phyloP scores from a whole-genome alignment of 2,888 invertebrate species.

The Hyposoter dolosus region DNA sequence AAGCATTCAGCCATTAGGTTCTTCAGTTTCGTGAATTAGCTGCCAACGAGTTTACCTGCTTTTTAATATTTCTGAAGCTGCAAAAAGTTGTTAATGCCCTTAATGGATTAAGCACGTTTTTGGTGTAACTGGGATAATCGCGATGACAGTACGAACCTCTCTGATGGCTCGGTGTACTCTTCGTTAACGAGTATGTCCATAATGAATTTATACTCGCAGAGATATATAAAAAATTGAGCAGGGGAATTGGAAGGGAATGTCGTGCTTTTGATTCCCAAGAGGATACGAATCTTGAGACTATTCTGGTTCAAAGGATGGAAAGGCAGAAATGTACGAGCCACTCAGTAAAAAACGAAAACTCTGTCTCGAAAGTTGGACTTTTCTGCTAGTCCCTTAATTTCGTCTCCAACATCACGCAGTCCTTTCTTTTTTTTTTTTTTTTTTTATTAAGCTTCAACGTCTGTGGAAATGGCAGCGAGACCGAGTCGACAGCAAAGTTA shows the following conservation, averaged over 20 bases:
- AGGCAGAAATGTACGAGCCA: slow-evolving; percentile 54
- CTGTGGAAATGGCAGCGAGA: neutral
- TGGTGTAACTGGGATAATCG: neutral
- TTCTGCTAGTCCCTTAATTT: neutral
- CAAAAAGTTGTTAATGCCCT: neutral
- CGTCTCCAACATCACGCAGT: slow-evolving; percentile 30
- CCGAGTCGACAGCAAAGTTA: neutral
- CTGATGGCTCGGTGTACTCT: slow-evolving; percentile 3
- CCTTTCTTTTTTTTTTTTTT: slow-evolving; percentile 8
- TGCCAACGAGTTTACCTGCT: too few species aligned
- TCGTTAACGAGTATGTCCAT: slow-evolving; percentile 55
- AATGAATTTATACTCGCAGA: slow-evolving; percentile 26
- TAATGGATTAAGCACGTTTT: neutral
- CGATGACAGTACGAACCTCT: neutral
- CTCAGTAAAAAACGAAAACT: slow-evolving; percentile 59
- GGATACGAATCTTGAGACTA: slow-evolving; percentile 57
- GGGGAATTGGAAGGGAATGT: slow-evolving; percentile 1
- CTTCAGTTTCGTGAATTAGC: neutral
- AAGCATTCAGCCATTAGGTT: neutral
- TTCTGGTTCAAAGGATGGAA: slow-evolving; percentile 70
- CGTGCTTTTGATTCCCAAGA: slow-evolving; percentile 13
- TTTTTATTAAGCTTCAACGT: too few species aligned
- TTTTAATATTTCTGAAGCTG: neutral
- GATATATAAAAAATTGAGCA: neutral
- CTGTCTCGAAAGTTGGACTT: slow-evolving; percentile 12